Base-by-base conservation (phyloP, 2,888 invertebrate species). In the Sarcophaga subvicina region DNA sequence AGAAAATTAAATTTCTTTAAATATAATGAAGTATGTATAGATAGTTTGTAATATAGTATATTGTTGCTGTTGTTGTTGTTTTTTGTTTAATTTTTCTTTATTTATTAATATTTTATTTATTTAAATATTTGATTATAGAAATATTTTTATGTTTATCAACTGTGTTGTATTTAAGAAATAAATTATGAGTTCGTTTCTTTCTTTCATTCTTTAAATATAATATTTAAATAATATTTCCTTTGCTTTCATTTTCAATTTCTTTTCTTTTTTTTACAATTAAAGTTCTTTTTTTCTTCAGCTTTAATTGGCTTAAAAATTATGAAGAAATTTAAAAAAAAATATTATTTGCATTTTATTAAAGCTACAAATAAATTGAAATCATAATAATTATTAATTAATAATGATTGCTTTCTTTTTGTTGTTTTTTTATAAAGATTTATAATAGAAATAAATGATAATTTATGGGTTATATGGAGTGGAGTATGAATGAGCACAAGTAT, bases 141-240 rank as follows among this genome's bases (percentile, higher is more conserved):
- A 47, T 83, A 73, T 83, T 72, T 70, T 6, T 20, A 59, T 14
- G 25, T 71, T 49, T 25, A 14, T 49, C 14, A 20, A 49, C 3
- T 70, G 54, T 64, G 14, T 79, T 73, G 67, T 66, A 12, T 75
- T 75, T 75, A 81, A 75, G 84, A 84, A 84, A 87, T 87, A 87
- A 87, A 84, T 86, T 86, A 84, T 66, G 83, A 78, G 80, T 54
- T 54, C 54, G 54, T 54, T 54, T 54, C 12, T 69, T 63, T 25
- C 17, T 22, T 49, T 69, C 63, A 25, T 73, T 66, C 27, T 69
- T 69, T 62, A 62, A 62, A 62, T 62, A 6, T 20, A 67, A 59
- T 67, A 67, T 62, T 49, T 62, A 60, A 80, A 75, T 69, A 75
- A 73, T 37, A 37, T 37, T 37, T 37, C 8, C 10, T 37, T 37